Base-by-base conservation (phyloP, 2,888 invertebrate genomes). In the Diarsia dahlii region DNA sequence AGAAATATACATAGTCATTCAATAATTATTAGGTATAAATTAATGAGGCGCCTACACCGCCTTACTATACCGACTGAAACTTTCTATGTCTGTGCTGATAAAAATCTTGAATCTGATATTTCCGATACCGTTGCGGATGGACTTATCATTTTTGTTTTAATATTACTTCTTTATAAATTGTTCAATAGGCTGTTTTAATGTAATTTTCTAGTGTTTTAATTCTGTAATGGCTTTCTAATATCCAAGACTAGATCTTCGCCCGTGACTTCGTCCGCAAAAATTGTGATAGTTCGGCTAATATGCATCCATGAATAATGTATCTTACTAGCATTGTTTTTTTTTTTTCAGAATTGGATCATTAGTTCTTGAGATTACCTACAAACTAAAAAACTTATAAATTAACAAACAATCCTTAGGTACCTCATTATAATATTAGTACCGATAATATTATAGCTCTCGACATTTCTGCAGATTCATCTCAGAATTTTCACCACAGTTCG, bases 11-110 rank as follows among this genome's bases (percentile, higher is more conserved):
- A 46, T 66, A n/a, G 52, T 63, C 66, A 46, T 74, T 39, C 13
- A 62, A 66, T 84, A 70, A 84, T 84, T 70, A 84, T 84, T 70
- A 76, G 54, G 62, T 28, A 50, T 52, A 74, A 58, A 75, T 73
- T 71, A 86, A 75, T 66, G 54, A 74, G 62, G 66, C 10, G 69
- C 52, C 69, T 70, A 67, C 52, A n/a, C 74, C 74, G 54, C 81
- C 84, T 84, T 81, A n/a, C n/a, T 66, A 45, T 60, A 69, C 67
- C n/a, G 28, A 71, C 62, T 81, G 69, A 81, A 81, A 67, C 84
- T 84, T 84, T 81, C 81, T 81, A 81, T 13, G 52, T 80, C 64
- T 65, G 58, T 45, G 58, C 56, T 60, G 81, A 81, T 81, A 74
- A 69, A 80, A 34, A 80, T 81, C 84, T 70, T 56, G 28, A 66